phyloP scores from a whole-genome alignment of 2,888 invertebrate species.

The Plusia festucae region DNA sequence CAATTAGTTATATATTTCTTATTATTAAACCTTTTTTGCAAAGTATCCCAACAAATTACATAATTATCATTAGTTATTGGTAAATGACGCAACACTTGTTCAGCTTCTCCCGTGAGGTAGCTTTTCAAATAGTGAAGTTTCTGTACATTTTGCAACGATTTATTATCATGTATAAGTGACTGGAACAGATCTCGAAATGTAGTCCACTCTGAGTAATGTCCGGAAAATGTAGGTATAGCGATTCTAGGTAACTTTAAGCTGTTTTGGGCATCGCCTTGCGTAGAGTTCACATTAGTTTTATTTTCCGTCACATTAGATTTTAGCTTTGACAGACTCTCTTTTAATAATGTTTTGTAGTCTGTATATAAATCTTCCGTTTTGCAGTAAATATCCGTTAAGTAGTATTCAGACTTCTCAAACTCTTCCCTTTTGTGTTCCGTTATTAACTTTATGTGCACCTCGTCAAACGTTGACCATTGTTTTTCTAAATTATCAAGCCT shows the following conservation, averaged over 20 bases:
- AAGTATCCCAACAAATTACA: background rate
- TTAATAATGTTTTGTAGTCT: slow-evolving; percentile 5
- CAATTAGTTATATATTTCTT: slow-evolving; percentile 9
- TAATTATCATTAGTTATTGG: slow-evolving; percentile 9
- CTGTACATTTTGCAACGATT: background rate
- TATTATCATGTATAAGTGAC: background rate
- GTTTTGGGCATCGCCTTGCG: background rate
- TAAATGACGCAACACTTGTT: slow-evolving; percentile 8
- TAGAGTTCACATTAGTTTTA: background rate
- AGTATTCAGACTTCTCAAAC: slow-evolving; percentile 2
- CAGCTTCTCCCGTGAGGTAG: slow-evolving; percentile 8
- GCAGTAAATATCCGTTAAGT: background rate
- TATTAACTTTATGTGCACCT: slow-evolving; percentile 11
- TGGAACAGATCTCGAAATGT: slow-evolving; percentile 10
- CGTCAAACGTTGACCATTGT: slow-evolving; percentile 12
- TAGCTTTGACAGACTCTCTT: background rate
- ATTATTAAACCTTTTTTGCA: slow-evolving; percentile 8
- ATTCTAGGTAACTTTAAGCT: slow-evolving; percentile 14
- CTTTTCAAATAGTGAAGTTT: slow-evolving; percentile 10
- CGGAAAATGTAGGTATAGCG: slow-evolving; percentile 6
- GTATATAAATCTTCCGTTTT: slow-evolving; percentile 11
- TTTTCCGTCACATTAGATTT: background rate
- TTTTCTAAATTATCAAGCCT: slow-evolving; percentile 10
- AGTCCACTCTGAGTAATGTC: slow-evolving; percentile 8
- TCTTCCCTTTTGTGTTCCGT: slow-evolving; percentile 3